A percentile compares a stretch with the other conserved stretches of the same genome.
These are phyloP conservation scores for Sandelia bainsii DNA, from an alignment of 2,797 vertebrate genomes.

Conservation along the genomic window DNA sequence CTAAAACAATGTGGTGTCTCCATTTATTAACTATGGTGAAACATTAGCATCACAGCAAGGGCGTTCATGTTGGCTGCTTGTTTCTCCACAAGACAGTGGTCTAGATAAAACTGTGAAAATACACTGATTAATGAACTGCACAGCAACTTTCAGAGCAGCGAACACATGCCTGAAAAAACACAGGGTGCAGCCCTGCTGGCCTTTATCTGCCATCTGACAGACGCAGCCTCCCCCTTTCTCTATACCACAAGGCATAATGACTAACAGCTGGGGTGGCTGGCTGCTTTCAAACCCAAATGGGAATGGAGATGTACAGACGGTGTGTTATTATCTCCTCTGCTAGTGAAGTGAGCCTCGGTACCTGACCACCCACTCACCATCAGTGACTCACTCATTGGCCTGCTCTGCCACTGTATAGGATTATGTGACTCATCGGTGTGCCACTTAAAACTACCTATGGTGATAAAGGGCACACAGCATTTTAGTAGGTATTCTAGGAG, in stretches of 20 bases:
- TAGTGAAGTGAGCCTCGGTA: slow-evolving; percentile 65
- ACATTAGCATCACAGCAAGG: slow-evolving; percentile 32
- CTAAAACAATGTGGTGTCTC: slow-evolving; percentile 19
- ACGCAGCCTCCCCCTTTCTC: slow-evolving; percentile 52
- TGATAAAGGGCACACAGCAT: slow-evolving; percentile 23
- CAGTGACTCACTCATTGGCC: slow-evolving; percentile 70
- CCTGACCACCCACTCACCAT: slow-evolving; percentile 80
- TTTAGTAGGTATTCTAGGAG: slow-evolving; percentile 20
- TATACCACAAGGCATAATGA: slow-evolving; percentile 63
- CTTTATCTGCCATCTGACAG: slow-evolving; percentile 70
- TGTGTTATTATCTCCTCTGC: slow-evolving; percentile 75
- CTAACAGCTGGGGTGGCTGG: slow-evolving; percentile 76
- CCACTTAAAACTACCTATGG: slow-evolving; percentile 50
- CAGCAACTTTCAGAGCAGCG: slow-evolving; percentile 24
- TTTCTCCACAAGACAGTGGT: slow-evolving; percentile 26
- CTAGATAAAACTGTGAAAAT: slow-evolving; percentile 31
- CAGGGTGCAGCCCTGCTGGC: slow-evolving; percentile 31
- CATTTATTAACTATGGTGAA: slow-evolving; percentile 20
- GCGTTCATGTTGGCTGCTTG: slow-evolving; percentile 10
- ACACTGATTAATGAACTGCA: slow-evolving; percentile 52
- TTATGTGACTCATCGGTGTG: slow-evolving; percentile 59
- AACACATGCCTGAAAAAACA: slow-evolving; percentile 29
- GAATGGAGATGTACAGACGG: slow-evolving; percentile 68
- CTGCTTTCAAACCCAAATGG: slow-evolving; percentile 75
- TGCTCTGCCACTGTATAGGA: slow-evolving; percentile 38